Base-by-base conservation (phyloP, 2,797 vertebrate genomes). In the Erithacus rubecula region DNA sequence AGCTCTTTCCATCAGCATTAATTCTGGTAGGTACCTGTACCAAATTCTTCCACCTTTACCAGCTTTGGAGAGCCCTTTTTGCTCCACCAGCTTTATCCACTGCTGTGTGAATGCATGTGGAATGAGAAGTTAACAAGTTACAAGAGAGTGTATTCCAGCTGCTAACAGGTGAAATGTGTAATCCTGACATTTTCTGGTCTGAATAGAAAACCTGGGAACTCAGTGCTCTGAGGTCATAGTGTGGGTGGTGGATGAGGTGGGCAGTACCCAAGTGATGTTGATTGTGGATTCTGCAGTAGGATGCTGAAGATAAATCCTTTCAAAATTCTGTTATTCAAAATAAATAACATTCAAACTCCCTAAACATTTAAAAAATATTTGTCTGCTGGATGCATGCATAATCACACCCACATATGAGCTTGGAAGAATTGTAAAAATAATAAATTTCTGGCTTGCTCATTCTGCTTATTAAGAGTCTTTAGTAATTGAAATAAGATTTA, bases 91-190 rank as follows among this genome's bases (percentile, higher is more conserved):
- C 39, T 47, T 83, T 76, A 30, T 41, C 47, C 3, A 0, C 8
- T 3, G 4, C 13, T 18, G 11, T 34, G 30, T 59, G n/a, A 81
- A 62, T 1, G 2, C 9, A 29, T 0, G 0, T 11, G 15, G n/a
- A 92, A 79, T 32, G 10, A 44, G 39, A 72, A 5, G 4, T 17
- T 67, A 52, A 21, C 20, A 46, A 82, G 52, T 72, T 76, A 70
- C 0, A 13, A 72, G 5, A 4, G 16, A 84, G 15, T 56, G 8
- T 15, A 49, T 84, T 89, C 29, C 41, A 80, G 34, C 21, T 76
- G 23, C 37, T 47, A 77, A 52, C 11, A 82, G 32, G 3, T 60
- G 60, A 87, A 83, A 80, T 9, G 2, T 44, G 10, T 37, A 79
- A 76, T 64, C 46, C 34, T 44, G 51, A 7, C 9, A 44, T 76